Evolutionary conservation across 2,797 vertebrate species (phyloP), one percentile per base, ranked within the genome.

Genomic region (Diplodus sargus): DNA sequence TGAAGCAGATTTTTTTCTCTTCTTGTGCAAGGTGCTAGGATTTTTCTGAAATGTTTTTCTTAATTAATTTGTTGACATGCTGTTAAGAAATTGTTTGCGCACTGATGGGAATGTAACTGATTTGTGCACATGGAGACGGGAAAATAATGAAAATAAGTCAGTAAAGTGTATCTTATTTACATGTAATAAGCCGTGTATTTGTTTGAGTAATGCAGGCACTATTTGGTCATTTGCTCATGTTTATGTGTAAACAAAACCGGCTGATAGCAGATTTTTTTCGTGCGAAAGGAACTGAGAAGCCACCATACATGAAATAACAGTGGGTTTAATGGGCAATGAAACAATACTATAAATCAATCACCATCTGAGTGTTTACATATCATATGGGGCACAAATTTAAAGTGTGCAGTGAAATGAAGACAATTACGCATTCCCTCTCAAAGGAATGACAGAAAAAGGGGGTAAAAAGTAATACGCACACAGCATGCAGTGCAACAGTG

Each of bases 21-120:
- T n/a, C 53, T 53, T 69, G 56, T 51, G 13, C 13, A 66, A 20
- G 5, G 9, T 61, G 16, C 34, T 65, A 7, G 60, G 61, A 45
- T 74, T 16, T 57, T 25, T 56, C 16, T 20, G 3, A 45, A 71
- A 71, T 60, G 5, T 3, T 20, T 68, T 69, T 51, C 12, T 54
- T 68, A 77, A 77, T 79, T 39, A 34, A 70, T 60, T 59, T 63
- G 34, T 66, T 53, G 57, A 65, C 54, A 62, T 2, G 3, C 54
- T 23, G 18, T 64, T 56, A 17, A 51, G 30, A 49, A 72, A 61
- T 69, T 69, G 23, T 56, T 49, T 84, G 56, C 43, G 72, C 52
- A 63, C 43, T 76, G 28, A 56, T 48, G 28, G 4, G 20, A 25
- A 79, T 14, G 34, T 66, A 58, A 61, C 25, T 42, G 15, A 56